These are phyloP conservation scores for Brachypalpus laphriformis DNA, from an alignment of 2,888 invertebrate genomes.

Conservation along the genomic window DNA sequence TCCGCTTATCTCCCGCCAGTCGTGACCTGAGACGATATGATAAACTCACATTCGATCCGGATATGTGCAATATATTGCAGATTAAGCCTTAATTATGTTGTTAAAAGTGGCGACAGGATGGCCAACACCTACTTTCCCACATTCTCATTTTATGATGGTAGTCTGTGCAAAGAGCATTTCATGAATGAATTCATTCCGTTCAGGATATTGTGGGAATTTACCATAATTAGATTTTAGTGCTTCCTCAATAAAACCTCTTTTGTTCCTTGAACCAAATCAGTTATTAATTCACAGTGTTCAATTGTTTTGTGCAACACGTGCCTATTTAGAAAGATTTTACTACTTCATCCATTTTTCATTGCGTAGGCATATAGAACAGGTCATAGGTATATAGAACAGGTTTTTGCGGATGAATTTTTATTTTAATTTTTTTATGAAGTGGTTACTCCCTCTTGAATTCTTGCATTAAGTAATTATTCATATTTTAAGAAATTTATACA, in stretches of 20 bases:
- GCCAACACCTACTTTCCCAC: background rate
- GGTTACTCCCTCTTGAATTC: too few species aligned
- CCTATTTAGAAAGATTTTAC: constrained; percentile 41
- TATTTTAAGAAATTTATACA: too few species aligned
- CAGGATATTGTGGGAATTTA: constrained; percentile 18
- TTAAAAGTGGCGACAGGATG: constrained; percentile 29
- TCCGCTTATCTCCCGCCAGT: background rate
- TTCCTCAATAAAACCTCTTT: constrained; percentile 49
- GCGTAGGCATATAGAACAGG: constrained; percentile 6
- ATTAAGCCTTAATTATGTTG: background rate
- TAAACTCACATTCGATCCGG: constrained; percentile 1
- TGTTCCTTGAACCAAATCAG: constrained; percentile 40
- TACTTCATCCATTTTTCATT: background rate
- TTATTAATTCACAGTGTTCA: constrained; percentile 35
- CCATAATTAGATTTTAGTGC: constrained; percentile 19
- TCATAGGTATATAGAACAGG: too few species aligned
- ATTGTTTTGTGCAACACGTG: constrained; percentile 38
- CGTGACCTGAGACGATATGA: background rate
- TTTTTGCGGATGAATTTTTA: too few species aligned
- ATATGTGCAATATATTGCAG: constrained; percentile 6
- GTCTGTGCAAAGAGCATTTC: constrained; percentile 6
- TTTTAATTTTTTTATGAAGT: too few species aligned
- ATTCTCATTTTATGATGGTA: constrained; percentile 8
- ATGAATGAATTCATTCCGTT: constrained; percentile 24
- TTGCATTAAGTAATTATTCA: too few species aligned